Conservation (phyloP, 2,113 vertebrate genomes). For the Solea solea region DNA sequence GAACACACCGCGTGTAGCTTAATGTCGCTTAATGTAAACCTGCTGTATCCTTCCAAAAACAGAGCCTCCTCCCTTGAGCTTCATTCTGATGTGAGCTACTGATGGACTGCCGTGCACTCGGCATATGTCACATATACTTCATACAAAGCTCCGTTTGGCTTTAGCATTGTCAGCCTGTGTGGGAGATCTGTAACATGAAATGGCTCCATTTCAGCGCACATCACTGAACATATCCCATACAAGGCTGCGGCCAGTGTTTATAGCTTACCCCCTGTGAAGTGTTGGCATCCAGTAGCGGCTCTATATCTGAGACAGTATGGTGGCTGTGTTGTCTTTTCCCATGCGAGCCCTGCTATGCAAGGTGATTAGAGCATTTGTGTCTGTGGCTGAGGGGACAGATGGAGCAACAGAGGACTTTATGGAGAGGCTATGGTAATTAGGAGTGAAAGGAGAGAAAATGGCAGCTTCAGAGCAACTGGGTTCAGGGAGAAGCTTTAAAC, state of each 20-base stretch:
- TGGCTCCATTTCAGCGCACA: slow-evolving; percentile 72
- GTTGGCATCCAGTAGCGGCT: slow-evolving; percentile 69
- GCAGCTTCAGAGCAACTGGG: slow-evolving; percentile 72
- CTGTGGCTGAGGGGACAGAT: slow-evolving; percentile 80
- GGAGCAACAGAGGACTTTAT: slow-evolving; percentile 82
- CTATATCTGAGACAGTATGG: slow-evolving; percentile 72
- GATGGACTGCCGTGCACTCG: slow-evolving; percentile 56
- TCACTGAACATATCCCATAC: slow-evolving; percentile 76
- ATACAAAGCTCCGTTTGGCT: slow-evolving; percentile 71
- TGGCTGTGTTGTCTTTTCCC: slow-evolving; percentile 74
- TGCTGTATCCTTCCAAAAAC: slow-evolving; percentile 47
- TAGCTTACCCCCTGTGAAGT: slow-evolving; percentile 74
- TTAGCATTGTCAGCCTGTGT: slow-evolving; percentile 58
- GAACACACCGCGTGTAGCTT: slow-evolving; percentile 32
- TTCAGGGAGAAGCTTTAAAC: slow-evolving; percentile 76
- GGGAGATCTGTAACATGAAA: slow-evolving; percentile 79
- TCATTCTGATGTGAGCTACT: slow-evolving; percentile 69
- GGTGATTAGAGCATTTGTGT: slow-evolving; percentile 82
- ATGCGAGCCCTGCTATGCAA: slow-evolving; percentile 76
- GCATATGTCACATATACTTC: slow-evolving; percentile 72
- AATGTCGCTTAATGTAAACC: slow-evolving; percentile 65
- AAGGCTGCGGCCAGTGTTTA: slow-evolving; percentile 76
- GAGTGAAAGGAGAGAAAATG: slow-evolving; percentile 78
- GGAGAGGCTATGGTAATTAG: slow-evolving; percentile 83
- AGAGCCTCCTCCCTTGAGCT: slow-evolving; percentile 47